Base-by-base conservation (phyloP, 2,113 vertebrate genomes). In the Sebastes fasciatus region DNA sequence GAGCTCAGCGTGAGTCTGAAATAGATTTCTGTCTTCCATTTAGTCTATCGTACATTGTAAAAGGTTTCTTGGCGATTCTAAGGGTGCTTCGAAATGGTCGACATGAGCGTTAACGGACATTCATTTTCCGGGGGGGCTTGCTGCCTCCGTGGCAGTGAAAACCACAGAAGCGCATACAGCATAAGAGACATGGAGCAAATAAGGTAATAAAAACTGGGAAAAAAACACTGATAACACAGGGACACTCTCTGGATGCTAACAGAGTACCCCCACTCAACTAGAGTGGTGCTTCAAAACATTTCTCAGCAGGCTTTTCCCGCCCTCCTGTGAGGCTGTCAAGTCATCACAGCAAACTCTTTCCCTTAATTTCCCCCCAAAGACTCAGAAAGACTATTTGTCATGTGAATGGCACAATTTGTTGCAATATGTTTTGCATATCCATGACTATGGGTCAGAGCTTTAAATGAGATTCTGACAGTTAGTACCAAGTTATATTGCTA, bases 231-330 rank as follows among this genome's bases (percentile, higher is more conserved):
- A 85, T 64, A 49, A 61, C 55, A 76, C 26, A 14, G 26, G 55
- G 69, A 60, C 64, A 46, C 42, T 52, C 34, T 60, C 13, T 67
- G 54, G 61, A 60, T 65, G 62, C 74, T 72, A 40, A 74, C 68
- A 70, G 54, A 69, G 62, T 73, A 71, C 42, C 57, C 26, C 76
- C 54, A 77, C 61, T 75, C 67, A 54, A 51, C 63, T 42, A 8
- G 64, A 79, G 74, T 66, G 69, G 52, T 78, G 67, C 72, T 74
- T 82, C 61, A 82, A 88, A 76, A 80, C 52, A 43, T 74, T 80
- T 58, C 70, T 76, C 74, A 62, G 55, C 54, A 75, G 74, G 67
- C 26, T 23, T 72, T 77, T 74, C 43, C 49, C 16, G 21, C 61
- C 63, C 67, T 83, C 79, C 79, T 73, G 63, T 51, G 72, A 80